phyloP scores from a whole-genome alignment of 2,888 invertebrate genomes.

The Polydrusus cervinus region DNA sequence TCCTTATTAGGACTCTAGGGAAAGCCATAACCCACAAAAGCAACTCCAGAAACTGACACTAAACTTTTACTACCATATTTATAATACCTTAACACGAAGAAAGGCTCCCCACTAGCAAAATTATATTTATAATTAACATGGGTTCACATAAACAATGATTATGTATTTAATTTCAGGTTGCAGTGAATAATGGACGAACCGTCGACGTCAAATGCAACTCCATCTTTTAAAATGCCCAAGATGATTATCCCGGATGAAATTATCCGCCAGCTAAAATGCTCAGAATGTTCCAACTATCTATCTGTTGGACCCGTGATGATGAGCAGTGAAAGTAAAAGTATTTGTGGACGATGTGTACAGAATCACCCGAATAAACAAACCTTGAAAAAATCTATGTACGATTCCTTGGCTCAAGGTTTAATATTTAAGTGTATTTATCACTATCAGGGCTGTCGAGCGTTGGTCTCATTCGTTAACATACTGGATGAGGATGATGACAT shows the following conservation, averaged over 20 bases:
- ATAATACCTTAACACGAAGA: too few relatives aligned
- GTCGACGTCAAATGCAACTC: not conserved
- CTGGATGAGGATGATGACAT: not conserved
- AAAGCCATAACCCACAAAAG: too few relatives aligned
- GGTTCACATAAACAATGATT: too few relatives aligned
- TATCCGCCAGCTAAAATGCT: not conserved
- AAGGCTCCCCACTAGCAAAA: too few relatives aligned
- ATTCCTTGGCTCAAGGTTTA: constrained; percentile 1
- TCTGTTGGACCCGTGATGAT: not conserved
- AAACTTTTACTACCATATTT: too few relatives aligned
- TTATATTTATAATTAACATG: too few relatives aligned
- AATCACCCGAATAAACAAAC: not conserved
- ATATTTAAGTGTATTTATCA: constrained; percentile 4
- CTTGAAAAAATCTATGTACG: not conserved
- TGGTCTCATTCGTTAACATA: not conserved
- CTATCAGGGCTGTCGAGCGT: not conserved
- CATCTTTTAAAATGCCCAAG: not conserved
- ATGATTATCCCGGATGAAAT: not conserved
- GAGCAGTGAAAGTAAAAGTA: not conserved
- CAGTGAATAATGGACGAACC: not conserved
- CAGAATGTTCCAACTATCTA: not conserved
- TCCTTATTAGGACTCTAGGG: too few relatives aligned
- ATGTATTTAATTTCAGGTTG: constrained; percentile 28
- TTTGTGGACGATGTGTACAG: constrained; percentile 2
- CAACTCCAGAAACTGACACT: too few relatives aligned